phyloP scores from a whole-genome alignment of 2,888 invertebrate species.

The Netelia fuscicornis region DNA sequence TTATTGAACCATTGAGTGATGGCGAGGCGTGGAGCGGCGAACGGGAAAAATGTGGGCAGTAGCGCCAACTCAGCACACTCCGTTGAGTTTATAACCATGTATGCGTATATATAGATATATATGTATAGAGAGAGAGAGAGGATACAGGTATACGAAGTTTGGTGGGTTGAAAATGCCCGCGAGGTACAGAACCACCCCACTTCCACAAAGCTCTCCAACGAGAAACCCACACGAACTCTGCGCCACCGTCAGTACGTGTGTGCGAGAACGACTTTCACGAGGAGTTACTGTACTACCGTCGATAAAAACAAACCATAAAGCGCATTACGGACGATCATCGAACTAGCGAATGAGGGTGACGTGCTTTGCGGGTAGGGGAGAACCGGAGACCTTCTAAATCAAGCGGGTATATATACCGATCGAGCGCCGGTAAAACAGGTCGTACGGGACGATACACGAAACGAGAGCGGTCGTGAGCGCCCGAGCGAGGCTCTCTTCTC shows the following conservation, averaged over 20 bases:
- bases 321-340: slow-evolving; percentile 83
- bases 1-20: slow-evolving; percentile 76
- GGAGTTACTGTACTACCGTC: slow-evolving; percentile 75
- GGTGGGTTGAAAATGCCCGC: slow-evolving; percentile 45
- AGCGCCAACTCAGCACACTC: slow-evolving; percentile 68
- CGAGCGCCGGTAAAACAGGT: slow-evolving; percentile 82
- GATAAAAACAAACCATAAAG: slow-evolving; percentile 84
- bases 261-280: slow-evolving; percentile 48
- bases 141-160: slow-evolving; percentile 2
- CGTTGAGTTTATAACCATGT: slow-evolving; percentile 23
- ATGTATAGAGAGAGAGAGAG: background rate
- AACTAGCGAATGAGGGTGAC: slow-evolving; percentile 79
- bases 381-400: slow-evolving; percentile 73
- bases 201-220: background rate
- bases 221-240: slow-evolving; percentile 27
- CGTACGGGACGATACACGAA: slow-evolving; percentile 63
- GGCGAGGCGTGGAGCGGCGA: slow-evolving; percentile 67
- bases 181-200: slow-evolving; percentile 20
- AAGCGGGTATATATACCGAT: slow-evolving; percentile 73
- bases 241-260: slow-evolving; percentile 23
- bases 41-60: slow-evolving; percentile 73
- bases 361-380: slow-evolving; percentile 79
- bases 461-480: background rate
- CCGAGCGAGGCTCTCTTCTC: slow-evolving; percentile 36
- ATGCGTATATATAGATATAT: background rate